Conservation (phyloP, 2,797 vertebrate genomes). For the Austrolebias charrua region DNA sequence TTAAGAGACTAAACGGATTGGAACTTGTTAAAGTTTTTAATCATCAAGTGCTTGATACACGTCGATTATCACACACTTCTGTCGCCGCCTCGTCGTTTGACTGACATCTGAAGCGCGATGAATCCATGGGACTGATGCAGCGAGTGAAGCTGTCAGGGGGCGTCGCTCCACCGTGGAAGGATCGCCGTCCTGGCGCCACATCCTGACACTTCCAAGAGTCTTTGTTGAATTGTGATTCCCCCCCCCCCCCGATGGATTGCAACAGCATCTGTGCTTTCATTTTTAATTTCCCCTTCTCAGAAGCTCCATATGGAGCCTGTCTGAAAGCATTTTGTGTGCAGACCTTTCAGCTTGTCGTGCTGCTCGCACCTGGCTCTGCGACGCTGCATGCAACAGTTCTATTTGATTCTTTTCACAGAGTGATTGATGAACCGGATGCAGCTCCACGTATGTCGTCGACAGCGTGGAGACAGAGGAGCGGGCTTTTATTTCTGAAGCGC, state of each 20-base stretch:
- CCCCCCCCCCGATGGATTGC: slow-evolving; percentile 69
- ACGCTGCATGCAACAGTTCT: slow-evolving; percentile 37
- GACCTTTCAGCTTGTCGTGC: slow-evolving; percentile 42
- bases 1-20: slow-evolving; percentile 61
- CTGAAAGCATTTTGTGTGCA: slow-evolving; percentile 69
- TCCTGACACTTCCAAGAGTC: slow-evolving; percentile 68
- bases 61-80: slow-evolving; percentile 45
- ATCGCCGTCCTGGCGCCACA: slow-evolving; percentile 55
- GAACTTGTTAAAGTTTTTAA: slow-evolving; percentile 66
- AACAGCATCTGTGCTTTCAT: slow-evolving; percentile 78
- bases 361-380: slow-evolving; percentile 25
- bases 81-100: slow-evolving; percentile 46
- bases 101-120: slow-evolving; percentile 55
- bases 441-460: slow-evolving; percentile 7
- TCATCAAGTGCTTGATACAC: slow-evolving; percentile 57
- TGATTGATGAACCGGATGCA: slow-evolving; percentile 22
- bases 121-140: slow-evolving; percentile 49
- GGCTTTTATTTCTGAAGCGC: slow-evolving; percentile 11
- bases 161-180: slow-evolving; percentile 30
- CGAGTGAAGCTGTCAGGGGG: slow-evolving; percentile 57
- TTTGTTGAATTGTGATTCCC: slow-evolving; percentile 75
- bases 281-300: slow-evolving; percentile 68
- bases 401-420: slow-evolving; percentile 19
- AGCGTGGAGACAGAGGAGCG: slow-evolving; percentile 12
- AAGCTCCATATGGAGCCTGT: slow-evolving; percentile 75